A percentile compares a stretch with the other conserved stretches of the same genome.
These are phyloP conservation scores for Tupiocoris notatus DNA, from an alignment of 2,888 invertebrate genomes.

Conservation along the genomic window DNA sequence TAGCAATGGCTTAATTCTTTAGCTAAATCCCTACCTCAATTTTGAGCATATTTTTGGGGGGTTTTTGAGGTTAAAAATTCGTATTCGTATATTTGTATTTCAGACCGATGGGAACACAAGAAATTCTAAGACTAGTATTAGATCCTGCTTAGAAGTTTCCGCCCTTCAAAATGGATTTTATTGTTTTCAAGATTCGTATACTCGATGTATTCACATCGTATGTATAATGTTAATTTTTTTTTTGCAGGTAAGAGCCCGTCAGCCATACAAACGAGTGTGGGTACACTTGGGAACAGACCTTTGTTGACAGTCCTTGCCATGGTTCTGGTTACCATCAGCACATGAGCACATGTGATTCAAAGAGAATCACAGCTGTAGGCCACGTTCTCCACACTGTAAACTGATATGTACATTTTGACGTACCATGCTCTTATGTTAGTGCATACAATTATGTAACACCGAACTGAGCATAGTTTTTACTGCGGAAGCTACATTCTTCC, in stretches of 20 bases:
- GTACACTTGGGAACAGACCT: constrained; percentile 35
- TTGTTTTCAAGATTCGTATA: too few species aligned
- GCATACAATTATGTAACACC: background rate
- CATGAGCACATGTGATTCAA: constrained; percentile 6
- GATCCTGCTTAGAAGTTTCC: too few species aligned
- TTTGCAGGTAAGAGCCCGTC: constrained; percentile 43
- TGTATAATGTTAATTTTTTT: too few species aligned
- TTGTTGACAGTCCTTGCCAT: constrained; percentile 30
- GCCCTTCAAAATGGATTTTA: too few species aligned
- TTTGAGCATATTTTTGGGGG: too few species aligned
- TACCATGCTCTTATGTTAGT: background rate
- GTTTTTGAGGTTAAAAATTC: too few species aligned
- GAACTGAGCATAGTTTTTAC: background rate
- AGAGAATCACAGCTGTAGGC: background rate
- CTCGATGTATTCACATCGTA: too few species aligned
- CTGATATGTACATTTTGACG: background rate
- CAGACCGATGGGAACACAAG: too few species aligned
- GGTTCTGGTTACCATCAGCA: constrained; percentile 28
- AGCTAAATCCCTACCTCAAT: too few species aligned
- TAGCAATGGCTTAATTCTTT: too few species aligned
- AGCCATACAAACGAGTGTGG: constrained; percentile 41
- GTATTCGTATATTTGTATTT: too few species aligned
- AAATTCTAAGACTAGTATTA: too few species aligned
- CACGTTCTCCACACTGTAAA: background rate
- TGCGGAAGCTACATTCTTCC: background rate